A percentile compares a stretch with the other conserved stretches of the same genome.
Conservation (phyloP, 2,888 invertebrate genomes). For the Romanomermis culicivorax region DNA sequence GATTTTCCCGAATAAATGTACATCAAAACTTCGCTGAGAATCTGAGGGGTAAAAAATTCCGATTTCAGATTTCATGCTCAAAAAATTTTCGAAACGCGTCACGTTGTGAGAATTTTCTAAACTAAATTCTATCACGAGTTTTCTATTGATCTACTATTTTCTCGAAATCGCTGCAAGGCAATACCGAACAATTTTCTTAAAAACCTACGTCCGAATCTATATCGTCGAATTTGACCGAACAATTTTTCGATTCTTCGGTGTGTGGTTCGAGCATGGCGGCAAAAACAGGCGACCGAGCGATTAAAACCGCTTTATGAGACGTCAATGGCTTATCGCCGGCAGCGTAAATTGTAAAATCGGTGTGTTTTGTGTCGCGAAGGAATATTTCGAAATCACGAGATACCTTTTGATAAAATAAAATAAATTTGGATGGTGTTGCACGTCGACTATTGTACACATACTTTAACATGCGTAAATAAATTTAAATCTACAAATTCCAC, state of each 20-base stretch:
- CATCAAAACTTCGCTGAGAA: conserved; percentile 19
- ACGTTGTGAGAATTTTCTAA: too few species aligned
- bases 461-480: too few species aligned
- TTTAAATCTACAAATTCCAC: too few species aligned
- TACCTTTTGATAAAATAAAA: conserved; percentile 13
- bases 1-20: conserved; percentile 23
- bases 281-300: conserved; percentile 20
- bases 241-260: conserved; percentile 18
- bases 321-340: conserved; percentile 16
- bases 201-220: conserved; percentile 18
- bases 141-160: too few species aligned
- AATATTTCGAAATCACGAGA: conserved; percentile 19
- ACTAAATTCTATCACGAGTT: too few species aligned
- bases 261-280: conserved; percentile 23
- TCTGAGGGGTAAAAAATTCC: conserved; percentile 11
- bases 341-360: conserved; percentile 21
- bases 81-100: not conserved
- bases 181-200: too few species aligned
- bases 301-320: conserved; percentile 13
- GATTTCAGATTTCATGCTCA: not conserved
- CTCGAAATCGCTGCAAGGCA: too few species aligned
- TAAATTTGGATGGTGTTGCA: not conserved
- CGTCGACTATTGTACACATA: not conserved
- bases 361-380: conserved; percentile 17
- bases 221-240: conserved; percentile 15